phyloP scores from a whole-genome alignment of 2,113 vertebrate species.

The Brevimyrus niger region DNA sequence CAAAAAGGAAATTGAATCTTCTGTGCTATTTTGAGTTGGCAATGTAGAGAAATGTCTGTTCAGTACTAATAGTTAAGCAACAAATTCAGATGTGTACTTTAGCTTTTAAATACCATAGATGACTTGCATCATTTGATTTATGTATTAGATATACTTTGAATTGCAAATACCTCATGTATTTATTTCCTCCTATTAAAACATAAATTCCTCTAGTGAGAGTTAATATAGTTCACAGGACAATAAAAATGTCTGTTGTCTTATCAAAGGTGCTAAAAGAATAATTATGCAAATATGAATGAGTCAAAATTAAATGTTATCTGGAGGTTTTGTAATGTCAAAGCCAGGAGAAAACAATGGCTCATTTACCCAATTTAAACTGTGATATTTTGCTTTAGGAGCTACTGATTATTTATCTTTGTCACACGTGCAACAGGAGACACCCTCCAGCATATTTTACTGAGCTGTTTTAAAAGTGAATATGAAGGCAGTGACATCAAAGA shows the following conservation, averaged over 20 bases:
- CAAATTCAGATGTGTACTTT: background rate
- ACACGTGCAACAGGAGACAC: background rate
- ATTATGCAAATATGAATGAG: background rate
- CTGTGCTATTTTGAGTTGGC: background rate
- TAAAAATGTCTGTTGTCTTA: background rate
- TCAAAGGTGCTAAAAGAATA: background rate
- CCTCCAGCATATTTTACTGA: background rate
- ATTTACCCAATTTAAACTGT: background rate
- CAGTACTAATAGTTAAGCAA: background rate
- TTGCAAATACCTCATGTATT: background rate
- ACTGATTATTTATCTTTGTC: background rate
- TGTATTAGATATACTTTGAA: background rate
- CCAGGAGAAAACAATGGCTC: background rate
- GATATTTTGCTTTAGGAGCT: background rate
- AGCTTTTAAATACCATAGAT: background rate
- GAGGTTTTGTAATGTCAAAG: background rate
- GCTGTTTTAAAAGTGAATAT: background rate
- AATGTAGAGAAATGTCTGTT: background rate
- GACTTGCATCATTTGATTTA: background rate
- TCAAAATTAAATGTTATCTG: slow-evolving; percentile 8
- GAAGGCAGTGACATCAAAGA: background rate
- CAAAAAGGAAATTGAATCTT: background rate
- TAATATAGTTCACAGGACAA: background rate
- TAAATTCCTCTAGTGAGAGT: background rate
- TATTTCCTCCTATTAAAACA: background rate